Evolutionary conservation across 2,797 vertebrate species (phyloP), one percentile per base, ranked within the genome.

Genomic region (Chrysocyon brachyurus): DNA sequence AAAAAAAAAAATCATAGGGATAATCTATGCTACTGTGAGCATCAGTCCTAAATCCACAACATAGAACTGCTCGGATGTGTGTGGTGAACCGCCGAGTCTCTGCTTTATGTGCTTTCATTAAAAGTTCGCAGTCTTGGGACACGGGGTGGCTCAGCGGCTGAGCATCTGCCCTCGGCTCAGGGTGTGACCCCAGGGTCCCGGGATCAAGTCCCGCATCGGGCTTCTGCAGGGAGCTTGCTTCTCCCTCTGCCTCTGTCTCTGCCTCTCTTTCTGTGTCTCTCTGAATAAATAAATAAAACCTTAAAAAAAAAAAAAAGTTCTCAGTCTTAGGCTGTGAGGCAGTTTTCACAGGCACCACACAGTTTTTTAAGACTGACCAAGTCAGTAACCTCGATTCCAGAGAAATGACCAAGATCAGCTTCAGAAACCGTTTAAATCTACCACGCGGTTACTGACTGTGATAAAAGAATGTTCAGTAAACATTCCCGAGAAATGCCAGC

Each of bases 321-420:
- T 46, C 40, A 46, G 40, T 82, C 73, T 82, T 91, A 52, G 57
- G 22, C 40, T 31, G 0, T 36, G 24, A 78, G 46, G 19, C 16
- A 84, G 57, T 72, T 93, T 94, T 88, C 66, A 87, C 84, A 96
- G 54, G 14, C 0, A 77, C 66, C 21, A 54, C 12, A 56, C 15
- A n/a, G 3, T 40, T 93, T 92, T 92, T 88, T 59, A 56, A 97
- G 95, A 77, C 46, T 66, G 73, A 70, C 66, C 88, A 89, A 90
- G 66, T 57, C 84, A 77, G 10, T 82, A 56, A 66, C 31, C 61
- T 91, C 79, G 86, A 59, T 91, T 97, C 33, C 1, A 1, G 40
- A 46, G 40, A 82, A 81, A 70, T 84, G 61, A 90, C 90, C 54
- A 63, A 31, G n/a, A 49, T 72, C 17, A 73, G n/a, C 5, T 85